Conservation (phyloP, 2,888 invertebrate genomes). For the Amphipyra tragopoginis region DNA sequence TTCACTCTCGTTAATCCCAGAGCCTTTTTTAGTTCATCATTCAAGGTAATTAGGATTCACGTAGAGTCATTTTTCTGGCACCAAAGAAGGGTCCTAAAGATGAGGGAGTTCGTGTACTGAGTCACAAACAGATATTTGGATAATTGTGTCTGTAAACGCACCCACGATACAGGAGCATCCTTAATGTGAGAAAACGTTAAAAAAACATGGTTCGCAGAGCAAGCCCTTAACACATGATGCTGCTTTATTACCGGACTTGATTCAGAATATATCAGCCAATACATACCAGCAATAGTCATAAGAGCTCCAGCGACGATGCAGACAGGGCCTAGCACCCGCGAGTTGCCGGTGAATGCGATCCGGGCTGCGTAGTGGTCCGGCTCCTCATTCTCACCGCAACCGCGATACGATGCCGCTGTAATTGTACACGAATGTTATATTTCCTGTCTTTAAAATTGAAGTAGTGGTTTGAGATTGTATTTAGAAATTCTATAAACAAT, state of each 20-base stretch:
- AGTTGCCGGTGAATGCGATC: constrained; percentile 93
- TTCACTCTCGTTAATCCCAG: constrained; percentile 18
- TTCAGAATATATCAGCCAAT: neutral
- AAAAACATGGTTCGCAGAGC: too few species aligned
- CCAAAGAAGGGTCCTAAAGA: too few species aligned
- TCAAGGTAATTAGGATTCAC: neutral
- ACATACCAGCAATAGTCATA: constrained; percentile 90
- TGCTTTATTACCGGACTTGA: too few species aligned
- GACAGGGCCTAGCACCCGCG: constrained; percentile 92
- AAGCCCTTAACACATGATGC: too few species aligned
- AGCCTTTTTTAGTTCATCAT: neutral
- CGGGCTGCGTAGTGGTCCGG: constrained; percentile 93
- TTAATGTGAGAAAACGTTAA: too few species aligned
- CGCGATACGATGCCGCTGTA: constrained; percentile 93
- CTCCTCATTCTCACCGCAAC: constrained; percentile 93
- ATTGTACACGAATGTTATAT: constrained; percentile 18
- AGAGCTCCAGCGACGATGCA: constrained; percentile 93
- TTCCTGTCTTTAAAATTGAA: neutral
- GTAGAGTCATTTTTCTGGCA: too few species aligned
- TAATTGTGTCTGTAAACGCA: too few species aligned
- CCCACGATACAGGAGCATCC: too few species aligned
- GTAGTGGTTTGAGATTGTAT: too few species aligned
- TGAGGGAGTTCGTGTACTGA: too few species aligned
- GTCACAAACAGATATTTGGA: too few species aligned
- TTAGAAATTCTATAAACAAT: too few species aligned